Percentiles rank a stretch among this genome's conserved stretches.
phyloP scores from a whole-genome alignment of 2,113 vertebrate species.

The Polyodon spathula region DNA sequence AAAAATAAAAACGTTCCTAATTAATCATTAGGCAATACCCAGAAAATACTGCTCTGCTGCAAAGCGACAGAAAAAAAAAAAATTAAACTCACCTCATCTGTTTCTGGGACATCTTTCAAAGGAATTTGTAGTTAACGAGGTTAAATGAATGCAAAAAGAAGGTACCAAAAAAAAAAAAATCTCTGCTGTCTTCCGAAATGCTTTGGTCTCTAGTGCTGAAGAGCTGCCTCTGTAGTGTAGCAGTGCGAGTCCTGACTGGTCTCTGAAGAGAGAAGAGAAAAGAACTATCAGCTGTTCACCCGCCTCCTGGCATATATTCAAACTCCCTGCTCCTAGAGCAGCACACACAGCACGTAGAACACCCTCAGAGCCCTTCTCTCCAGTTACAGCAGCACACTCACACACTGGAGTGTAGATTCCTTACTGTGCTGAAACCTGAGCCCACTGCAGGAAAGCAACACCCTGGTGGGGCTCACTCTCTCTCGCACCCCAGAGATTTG shows the following conservation, averaged over 20 bases:
- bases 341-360: not conserved
- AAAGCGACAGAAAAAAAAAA: not conserved
- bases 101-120: constrained; percentile 59
- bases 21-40: not conserved
- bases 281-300: not conserved
- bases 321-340: not conserved
- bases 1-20: not conserved
- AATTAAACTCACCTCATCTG: constrained; percentile 49
- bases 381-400: too few species aligned
- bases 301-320: not conserved
- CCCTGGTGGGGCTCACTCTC: too few species aligned
- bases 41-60: not conserved
- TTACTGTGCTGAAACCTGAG: too few species aligned
- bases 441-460: too few species aligned
- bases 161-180: not conserved
- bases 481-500: too few species aligned
- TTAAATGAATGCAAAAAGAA: constrained; percentile 19
- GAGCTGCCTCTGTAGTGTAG: constrained; percentile 19
- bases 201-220: constrained; percentile 23
- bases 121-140: constrained; percentile 19
- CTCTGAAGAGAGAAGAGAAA: constrained; percentile 30
- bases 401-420: too few species aligned
- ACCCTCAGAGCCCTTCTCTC: too few species aligned
- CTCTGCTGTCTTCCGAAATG: too few species aligned
- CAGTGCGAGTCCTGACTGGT: constrained; percentile 26